Conservation (phyloP, 23 tunicate genomes). For the Clavelina lepadiformis region DNA sequence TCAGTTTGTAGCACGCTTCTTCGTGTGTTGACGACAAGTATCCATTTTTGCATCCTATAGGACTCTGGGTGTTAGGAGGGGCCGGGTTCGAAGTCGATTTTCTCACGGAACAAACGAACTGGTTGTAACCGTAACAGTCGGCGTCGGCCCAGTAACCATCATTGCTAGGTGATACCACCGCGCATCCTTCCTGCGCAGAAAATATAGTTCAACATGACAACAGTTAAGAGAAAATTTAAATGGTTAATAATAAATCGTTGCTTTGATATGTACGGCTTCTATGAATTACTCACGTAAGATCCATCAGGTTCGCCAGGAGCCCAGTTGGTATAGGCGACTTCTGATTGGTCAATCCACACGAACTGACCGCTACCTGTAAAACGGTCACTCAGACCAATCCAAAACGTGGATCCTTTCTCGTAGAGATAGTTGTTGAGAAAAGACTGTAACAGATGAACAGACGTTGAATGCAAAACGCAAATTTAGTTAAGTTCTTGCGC, state of each 20-base stretch:
- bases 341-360: constrained; percentile 79
- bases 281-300: constrained; percentile 22
- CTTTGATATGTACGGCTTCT: background rate
- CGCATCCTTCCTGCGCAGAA: constrained; percentile 70
- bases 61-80: constrained; percentile 42
- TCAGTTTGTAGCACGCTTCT: constrained; percentile 48
- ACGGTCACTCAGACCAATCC: constrained; percentile 77
- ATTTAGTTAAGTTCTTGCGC: too few species aligned
- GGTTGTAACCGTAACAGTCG: constrained; percentile 18
- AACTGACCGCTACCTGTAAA: constrained; percentile 28
- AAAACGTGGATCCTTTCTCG: constrained; percentile 44
- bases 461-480: too few species aligned
- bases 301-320: constrained; percentile 67
- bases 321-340: constrained; percentile 71
- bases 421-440: constrained; percentile 54
- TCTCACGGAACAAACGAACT: constrained; percentile 46
- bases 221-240: background rate
- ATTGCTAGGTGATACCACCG: constrained; percentile 21
- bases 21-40: constrained; percentile 43
- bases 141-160: constrained; percentile 58
- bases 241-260: too few species aligned
- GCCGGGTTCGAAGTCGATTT: constrained; percentile 21
- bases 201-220: background rate
- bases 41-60: constrained; percentile 46
- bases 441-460: constrained; percentile 28